Base-by-base conservation (phyloP, 2,888 invertebrate species). In the Melanchra persicariae region DNA sequence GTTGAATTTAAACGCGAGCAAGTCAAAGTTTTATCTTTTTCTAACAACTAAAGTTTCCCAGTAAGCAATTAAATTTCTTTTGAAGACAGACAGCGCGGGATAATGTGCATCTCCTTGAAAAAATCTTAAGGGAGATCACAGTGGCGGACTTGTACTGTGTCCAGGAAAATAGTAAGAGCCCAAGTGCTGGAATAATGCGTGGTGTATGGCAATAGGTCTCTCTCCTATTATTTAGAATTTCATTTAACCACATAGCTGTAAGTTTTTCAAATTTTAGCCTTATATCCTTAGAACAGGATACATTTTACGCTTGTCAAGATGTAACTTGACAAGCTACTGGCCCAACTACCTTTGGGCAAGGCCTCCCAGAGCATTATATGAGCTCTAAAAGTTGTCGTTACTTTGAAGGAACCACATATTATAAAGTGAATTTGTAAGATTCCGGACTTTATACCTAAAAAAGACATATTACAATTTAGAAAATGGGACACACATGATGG, bases 21-120 rank as follows among this genome's bases (percentile, higher is more conserved):
- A 77, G 79, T 67, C 67, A 67, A 61, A 67, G 67, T 79, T 64
- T 77, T 61, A 45, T 58, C 71, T 77, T 67, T 49, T 30, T 51
- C 52, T 60, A 57, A 55, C 15, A 51, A 60, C 51, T 60, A 74
- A 51, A 51, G 6, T 5, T 24, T 62, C 17, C 12, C 12, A 61
- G 6, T 59, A 30, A 3, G 8, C 12, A 1, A 34, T 24, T 64
- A 0, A 47, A 22, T 30, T 40, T 12, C 10, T 5, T 30, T 0
- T 52, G 19, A 54, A 19, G 2, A 54, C 19, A 22, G 22, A 63
- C 22, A 54, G 17, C 8, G 47, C 8, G 47, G 45, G 34, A n/a
- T 1, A 34, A 19, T 37, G 24, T 55, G 51, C 12, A 22, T 49
- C 49, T 66, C 76, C n/a, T 55, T 57, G 34, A 66, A 40, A 55